These are phyloP conservation scores for Varanus komodoensis DNA, from an alignment of 2,113 vertebrate genomes.

Conservation along the genomic window DNA sequence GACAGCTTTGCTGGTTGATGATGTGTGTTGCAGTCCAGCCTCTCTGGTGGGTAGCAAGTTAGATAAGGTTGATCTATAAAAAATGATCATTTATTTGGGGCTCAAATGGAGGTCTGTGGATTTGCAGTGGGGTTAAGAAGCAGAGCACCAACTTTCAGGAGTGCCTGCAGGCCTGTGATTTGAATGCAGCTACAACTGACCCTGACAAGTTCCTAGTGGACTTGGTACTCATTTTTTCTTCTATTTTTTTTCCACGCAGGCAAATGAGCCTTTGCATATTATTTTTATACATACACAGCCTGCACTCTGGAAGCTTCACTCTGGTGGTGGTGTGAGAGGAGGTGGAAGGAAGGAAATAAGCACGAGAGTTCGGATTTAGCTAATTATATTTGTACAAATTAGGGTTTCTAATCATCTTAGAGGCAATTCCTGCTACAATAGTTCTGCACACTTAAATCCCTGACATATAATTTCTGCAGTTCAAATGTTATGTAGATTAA, in stretches of 20 bases:
- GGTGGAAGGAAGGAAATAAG: not conserved
- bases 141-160: too few relatives aligned
- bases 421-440: slow-evolving; percentile 9
- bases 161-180: not conserved
- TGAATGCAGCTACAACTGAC: not conserved
- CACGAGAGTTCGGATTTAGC: not conserved
- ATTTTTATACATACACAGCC: not conserved
- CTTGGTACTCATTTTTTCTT: not conserved
- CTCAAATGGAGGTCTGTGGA: not conserved
- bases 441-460: slow-evolving; percentile 15
- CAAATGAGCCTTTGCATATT: not conserved
- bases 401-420: slow-evolving; percentile 33
- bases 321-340: not conserved
- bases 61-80: not conserved
- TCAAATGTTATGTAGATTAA: slow-evolving; percentile 14
- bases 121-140: too few relatives aligned
- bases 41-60: too few relatives aligned
- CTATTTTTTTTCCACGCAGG: not conserved
- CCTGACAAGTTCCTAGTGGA: not conserved
- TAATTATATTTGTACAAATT: slow-evolving; percentile 29
- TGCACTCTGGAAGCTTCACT: not conserved
- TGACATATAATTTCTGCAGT: slow-evolving; percentile 1
- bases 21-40: too few relatives aligned
- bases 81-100: not conserved
- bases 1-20: not conserved